A percentile compares a stretch with the other conserved stretches of the same genome.
Conservation (phyloP, 2,888 invertebrate genomes). For the Pemphredon lugubris region DNA sequence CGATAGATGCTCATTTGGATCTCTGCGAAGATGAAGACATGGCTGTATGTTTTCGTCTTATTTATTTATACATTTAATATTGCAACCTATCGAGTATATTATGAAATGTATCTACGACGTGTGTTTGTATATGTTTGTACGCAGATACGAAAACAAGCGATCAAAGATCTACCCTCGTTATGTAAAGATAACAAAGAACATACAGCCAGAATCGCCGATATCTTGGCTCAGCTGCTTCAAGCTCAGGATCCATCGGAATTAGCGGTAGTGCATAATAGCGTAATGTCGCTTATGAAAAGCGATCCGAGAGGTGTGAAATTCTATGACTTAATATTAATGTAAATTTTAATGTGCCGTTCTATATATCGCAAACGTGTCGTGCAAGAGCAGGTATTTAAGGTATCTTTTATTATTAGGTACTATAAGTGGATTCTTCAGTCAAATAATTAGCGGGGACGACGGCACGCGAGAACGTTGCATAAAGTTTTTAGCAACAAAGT, state of each 20-base stretch:
- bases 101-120: too few relatives aligned
- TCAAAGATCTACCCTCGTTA: slow-evolving; percentile 93
- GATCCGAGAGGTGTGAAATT: slow-evolving; percentile 84
- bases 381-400: too few relatives aligned
- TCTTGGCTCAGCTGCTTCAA: slow-evolving; percentile 94
- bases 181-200: slow-evolving; percentile 93
- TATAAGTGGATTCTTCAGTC: slow-evolving; percentile 86
- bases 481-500: slow-evolving; percentile 92
- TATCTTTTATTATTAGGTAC: slow-evolving; percentile 81
- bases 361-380: too few relatives aligned
- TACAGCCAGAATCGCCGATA: slow-evolving; percentile 93
- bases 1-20: slow-evolving; percentile 95
- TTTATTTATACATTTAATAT: not conserved
- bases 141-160: slow-evolving; percentile 96
- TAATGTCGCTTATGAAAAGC: slow-evolving; percentile 89
- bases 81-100: too few relatives aligned
- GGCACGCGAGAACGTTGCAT: slow-evolving; percentile 92
- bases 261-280: slow-evolving; percentile 91
- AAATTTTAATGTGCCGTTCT: too few relatives aligned
- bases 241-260: slow-evolving; percentile 93
- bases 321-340: not conserved
- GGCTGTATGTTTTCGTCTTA: slow-evolving; percentile 85
- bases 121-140: slow-evolving; percentile 61
- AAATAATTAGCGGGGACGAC: slow-evolving; percentile 87
- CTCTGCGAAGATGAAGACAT: slow-evolving; percentile 97